Evolutionary conservation across 1,140 invertebrate species (phyloP), one percentile per base, ranked within the genome.

Genomic region (Bemisia tabaci): DNA sequence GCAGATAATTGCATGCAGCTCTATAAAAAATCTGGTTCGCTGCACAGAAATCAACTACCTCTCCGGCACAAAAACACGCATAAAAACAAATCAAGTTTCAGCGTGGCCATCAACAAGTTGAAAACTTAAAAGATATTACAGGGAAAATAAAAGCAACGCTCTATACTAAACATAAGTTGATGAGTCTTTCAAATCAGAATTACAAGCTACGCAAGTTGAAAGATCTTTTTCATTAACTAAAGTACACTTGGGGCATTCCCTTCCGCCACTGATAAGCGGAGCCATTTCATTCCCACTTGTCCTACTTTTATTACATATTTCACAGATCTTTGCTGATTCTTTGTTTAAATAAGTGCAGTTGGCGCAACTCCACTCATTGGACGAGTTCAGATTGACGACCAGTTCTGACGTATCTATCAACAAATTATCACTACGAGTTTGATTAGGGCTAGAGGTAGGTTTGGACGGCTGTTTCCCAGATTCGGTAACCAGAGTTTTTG

Each of bases 171-270:
- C 89, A 73, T 89, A 90, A 64, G 87, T 90, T 48, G 88, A 87
- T 66, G 87, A 90, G 78, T 89, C 83, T 75, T 87, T 82, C 24
- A 91, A 79, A 74, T 82, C 85, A 23, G 79, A 77, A 21, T 79
- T 79, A 78, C 89, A 92, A 23, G 84, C 89, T 65, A 84, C 83
- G 74, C 89, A 91, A 5, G 73, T 74, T 26, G 77, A 79, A 2
- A 83, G 84, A 64, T 83, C 83, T 74, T 85, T 84, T 23, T 83
- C 82, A 75, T 92, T 91, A n/a, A 90, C 86, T 17, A 89, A 76
- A n/a, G 89, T 92, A 75, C 89, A 92, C 27, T 83, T 78, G 1
- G 84, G 84, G 73, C 89, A 92, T 73, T 90, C 84, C 33, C 85
- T 81, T 0, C 89, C 89, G 0, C 89, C 88, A 27, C 87, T 87